Evolutionary conservation across 2,797 vertebrate species (phyloP).

Genomic region (Mus spretus): DNA sequence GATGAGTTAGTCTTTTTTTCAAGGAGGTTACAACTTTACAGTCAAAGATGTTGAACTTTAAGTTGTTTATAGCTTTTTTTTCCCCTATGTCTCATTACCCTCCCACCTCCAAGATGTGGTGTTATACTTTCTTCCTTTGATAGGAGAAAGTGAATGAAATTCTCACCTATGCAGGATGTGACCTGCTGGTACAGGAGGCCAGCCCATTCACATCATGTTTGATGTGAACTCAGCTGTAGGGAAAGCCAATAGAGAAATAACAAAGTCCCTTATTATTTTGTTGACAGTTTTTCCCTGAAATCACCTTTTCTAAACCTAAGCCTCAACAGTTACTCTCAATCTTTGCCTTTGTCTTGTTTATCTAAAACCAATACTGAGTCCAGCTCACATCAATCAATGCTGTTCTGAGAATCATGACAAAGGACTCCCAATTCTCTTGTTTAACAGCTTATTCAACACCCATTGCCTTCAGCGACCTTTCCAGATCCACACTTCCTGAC

Average conservation of each 20-base stretch:
- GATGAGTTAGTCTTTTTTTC: not conserved
- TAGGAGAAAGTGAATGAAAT: not conserved
- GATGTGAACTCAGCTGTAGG: not conserved
- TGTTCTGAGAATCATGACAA: conserved; percentile 87
- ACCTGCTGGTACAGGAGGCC: not conserved
- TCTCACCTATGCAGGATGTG: not conserved
- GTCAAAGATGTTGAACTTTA: not conserved
- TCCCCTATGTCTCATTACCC: not conserved
- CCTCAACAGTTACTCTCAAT: conserved; percentile 91
- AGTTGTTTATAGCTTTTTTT: not conserved
- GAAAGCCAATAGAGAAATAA: conserved; percentile 60
- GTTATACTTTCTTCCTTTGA: not conserved
- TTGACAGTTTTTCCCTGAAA: conserved; percentile 53
- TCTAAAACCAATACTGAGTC: conserved; percentile 95
- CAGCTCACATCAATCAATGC: conserved; percentile 95
- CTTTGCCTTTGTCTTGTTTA: conserved; percentile 96
- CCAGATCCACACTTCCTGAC: conserved; percentile 79
- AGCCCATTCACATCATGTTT: not conserved
- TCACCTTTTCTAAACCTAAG: conserved; percentile 83
- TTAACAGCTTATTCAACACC: conserved; percentile 89
- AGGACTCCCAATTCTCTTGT: conserved; percentile 87
- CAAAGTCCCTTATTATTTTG: conserved; percentile 65
- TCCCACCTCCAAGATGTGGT: not conserved
- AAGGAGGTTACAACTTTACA: not conserved
- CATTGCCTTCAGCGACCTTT: conserved; percentile 82